Evolutionary conservation across 1,140 invertebrate genomes (phyloP), one percentile per base, ranked within the genome.

Genomic region (Anthonomus grandis): DNA sequence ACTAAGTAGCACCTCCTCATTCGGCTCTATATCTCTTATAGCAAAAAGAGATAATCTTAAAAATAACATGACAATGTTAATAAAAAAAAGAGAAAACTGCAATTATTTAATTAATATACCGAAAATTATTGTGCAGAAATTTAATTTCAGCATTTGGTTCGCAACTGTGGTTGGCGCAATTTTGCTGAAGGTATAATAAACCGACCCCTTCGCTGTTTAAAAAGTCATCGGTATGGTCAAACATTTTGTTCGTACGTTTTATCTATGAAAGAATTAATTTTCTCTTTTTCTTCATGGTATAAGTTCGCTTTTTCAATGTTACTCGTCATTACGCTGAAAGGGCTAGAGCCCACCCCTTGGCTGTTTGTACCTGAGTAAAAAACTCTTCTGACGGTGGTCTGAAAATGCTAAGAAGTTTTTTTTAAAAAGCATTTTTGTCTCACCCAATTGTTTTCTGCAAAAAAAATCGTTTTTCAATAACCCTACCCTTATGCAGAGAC

Each of bases 161-260:
- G 72, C 95, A 98, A 70, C 91, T 95, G 73, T 98, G 95, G 76
- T 97, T 97, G 49, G 89, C 85, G 24, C 86, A 78, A 70, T 92
- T 94, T 71, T 97, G 93, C 0, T 90, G 63, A 13, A 78, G 67
- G 75, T 91, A 97, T n/a, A n/a, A n/a, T 0, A 98, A 74, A 2
- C 90, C 94, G 13, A 93, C 93, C 1, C 94, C 95, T 80, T 97
- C 94, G 72, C 88, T 93, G 72, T 97, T 92, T 12, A 97, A 72
- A 73, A 96, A 97, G 54, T 83, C 78, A 17, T 91, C 94, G 38
- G 89, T 86, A 71, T 86, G 90, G 78, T 86, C 81, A 54, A 93
- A 87, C 64, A 97, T 83, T 67, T 87, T 83, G 58, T 87, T n/a
- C 81, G 74, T 96, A 96, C 19, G 95, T 65, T 55, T 83, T 78